A percentile compares a stretch with the other conserved stretches of the same genome.
These are phyloP conservation scores for Sylvia borin DNA, from an alignment of 2,797 vertebrate species.

Conservation along the genomic window DNA sequence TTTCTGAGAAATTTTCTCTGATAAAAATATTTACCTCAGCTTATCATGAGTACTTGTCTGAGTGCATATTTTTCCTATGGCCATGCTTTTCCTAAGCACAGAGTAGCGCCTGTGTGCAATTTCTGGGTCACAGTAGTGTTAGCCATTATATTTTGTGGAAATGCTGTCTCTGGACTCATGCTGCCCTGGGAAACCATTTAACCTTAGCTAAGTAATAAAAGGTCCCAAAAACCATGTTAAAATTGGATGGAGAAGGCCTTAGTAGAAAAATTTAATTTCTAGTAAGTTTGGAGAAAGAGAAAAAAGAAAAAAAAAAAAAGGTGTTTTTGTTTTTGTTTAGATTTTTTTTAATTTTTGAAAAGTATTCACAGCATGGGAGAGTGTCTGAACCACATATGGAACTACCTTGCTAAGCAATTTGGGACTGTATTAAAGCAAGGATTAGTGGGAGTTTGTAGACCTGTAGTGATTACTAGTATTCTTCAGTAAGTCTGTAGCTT, in stretches of 20 bases:
- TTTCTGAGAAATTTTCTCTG: neutral
- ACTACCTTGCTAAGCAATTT: neutral
- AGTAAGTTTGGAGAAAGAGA: neutral
- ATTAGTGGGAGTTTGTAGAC: neutral
- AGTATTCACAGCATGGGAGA: neutral
- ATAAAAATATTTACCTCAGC: neutral
- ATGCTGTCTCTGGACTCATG: neutral
- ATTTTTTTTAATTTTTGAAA: neutral
- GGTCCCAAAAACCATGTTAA: neutral
- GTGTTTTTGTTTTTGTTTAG: accelerated
- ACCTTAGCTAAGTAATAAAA: neutral
- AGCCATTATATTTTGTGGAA: neutral
- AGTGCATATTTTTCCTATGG: neutral
- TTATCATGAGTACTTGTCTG: neutral
- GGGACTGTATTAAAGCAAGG: neutral
- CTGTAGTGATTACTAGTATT: neutral
- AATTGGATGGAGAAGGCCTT: neutral
- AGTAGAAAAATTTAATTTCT: neutral
- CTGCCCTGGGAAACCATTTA: neutral
- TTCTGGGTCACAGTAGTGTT: neutral
- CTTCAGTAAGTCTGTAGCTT: neutral
- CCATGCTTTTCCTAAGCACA: neutral
- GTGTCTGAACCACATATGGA: neutral
- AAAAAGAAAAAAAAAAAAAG: too few species aligned
- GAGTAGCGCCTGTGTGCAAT: neutral